Base-by-base conservation (phyloP, 2,888 invertebrate genomes). In the Campoletis raptor region DNA sequence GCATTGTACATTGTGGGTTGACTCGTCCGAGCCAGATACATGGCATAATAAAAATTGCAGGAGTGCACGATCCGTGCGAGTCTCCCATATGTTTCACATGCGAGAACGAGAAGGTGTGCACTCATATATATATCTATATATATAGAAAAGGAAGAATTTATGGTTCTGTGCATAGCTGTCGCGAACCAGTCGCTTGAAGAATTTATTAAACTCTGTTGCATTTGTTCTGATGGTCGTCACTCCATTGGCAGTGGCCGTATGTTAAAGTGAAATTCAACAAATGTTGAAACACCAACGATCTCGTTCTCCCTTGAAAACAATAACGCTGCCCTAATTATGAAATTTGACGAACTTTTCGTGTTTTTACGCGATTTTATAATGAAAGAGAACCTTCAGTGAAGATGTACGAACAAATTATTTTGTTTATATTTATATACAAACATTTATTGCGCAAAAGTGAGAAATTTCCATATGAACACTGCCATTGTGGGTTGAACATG, bases 31-130 rank as follows among this genome's bases (percentile, higher is more conserved):
- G 74, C 84, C 84, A 74, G 74, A 84, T 80, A 67, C 80, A 84
- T 84, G 48, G 80, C 74, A 74, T 74, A 84, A 84, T 84, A 84
- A 84, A 84, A 84, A 84, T 84, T 74, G 69, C 84, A 54, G 74
- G 18, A 80, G 67, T 67, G 74, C 79, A 67, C 61, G 74, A 80
- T 84, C 84, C 69, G 61, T 37, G 69, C 48, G 57, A 57, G 66
- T 48, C 64, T 48, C 76, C 36, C 66, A 54, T 83, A 76, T 74
- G 74, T 73, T 81, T 74, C 72, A 45, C 80, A 80, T 24, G 40
- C 61, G 69, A 70, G 61, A 64, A 61, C 24, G 52, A 37, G 76
- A 30, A 21, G 57, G 9, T 24, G 45, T n/a, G 66, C 42, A 70
- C 48, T 24, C 36, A 36, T 48, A 36, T 52, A 30, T 70, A 70